A percentile compares a stretch with the other conserved stretches of the same genome.
Evolutionary conservation across 2,888 invertebrate species (phyloP).

Genomic region (Anorthoa munda): DNA sequence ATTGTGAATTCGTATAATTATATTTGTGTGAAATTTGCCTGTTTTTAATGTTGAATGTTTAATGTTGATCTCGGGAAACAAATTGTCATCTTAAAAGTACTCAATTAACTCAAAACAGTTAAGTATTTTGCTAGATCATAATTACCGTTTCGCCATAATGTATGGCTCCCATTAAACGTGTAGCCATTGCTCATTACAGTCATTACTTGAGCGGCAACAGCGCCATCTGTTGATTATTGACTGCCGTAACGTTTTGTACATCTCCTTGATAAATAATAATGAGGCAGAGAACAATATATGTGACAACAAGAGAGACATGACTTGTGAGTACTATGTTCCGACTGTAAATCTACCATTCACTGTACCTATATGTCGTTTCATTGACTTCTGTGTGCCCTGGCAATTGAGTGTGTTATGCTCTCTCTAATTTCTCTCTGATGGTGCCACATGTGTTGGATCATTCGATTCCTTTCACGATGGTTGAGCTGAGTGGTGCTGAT

Average conservation of each 20-base stretch:
- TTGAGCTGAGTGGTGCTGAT: too few relatives aligned
- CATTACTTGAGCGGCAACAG: constrained; percentile 45
- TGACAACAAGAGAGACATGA: neutral
- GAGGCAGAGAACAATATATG: constrained; percentile 8
- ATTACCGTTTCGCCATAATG: constrained; percentile 47
- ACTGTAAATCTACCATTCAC: too few relatives aligned
- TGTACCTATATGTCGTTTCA: too few relatives aligned
- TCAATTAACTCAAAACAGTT: constrained; percentile 28
- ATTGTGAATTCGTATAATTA: constrained; percentile 19
- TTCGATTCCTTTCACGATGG: too few relatives aligned
- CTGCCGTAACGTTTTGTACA: constrained; percentile 58
- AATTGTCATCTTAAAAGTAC: constrained; percentile 14
- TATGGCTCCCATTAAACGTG: constrained; percentile 49
- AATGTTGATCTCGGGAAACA: neutral
- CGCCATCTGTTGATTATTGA: constrained; percentile 63
- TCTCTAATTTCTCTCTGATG: too few relatives aligned
- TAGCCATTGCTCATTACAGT: constrained; percentile 60
- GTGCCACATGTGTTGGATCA: too few relatives aligned
- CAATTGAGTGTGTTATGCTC: too few relatives aligned
- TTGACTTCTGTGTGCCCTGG: too few relatives aligned
- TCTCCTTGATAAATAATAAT: constrained; percentile 58
- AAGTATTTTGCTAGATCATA: constrained; percentile 44
- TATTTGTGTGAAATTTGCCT: constrained; percentile 37
- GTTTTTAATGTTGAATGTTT: too few relatives aligned
- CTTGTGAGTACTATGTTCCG: too few relatives aligned